Conservation (phyloP, 53 echinoderm and acorn worm species). For the Glandiceps talaboti region DNA sequence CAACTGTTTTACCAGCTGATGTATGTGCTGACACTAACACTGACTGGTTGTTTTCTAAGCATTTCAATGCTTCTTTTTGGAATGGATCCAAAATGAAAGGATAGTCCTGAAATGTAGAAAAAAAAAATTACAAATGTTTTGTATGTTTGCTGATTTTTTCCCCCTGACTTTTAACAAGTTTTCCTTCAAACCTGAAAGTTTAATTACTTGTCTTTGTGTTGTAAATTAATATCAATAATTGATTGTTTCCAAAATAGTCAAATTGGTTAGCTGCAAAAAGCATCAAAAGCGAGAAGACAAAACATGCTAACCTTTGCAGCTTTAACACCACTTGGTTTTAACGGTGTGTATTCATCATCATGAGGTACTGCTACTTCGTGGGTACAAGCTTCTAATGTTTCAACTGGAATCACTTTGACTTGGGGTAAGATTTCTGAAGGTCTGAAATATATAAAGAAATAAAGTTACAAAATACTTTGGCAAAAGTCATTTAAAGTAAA, state of each 20-base stretch:
- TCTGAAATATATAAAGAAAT: constrained; percentile 13
- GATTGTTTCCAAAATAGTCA: too few relatives aligned
- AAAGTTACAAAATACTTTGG: too few relatives aligned
- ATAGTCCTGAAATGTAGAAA: constrained; percentile 49
- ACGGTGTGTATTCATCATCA: constrained; percentile 56
- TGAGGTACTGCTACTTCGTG: constrained; percentile 86
- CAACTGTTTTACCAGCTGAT: constrained; percentile 92
- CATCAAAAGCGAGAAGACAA: too few relatives aligned
- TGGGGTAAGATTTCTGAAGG: constrained; percentile 82
- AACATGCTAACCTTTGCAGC: constrained; percentile 86
- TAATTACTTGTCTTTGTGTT: neutral
- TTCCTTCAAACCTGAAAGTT: neutral
- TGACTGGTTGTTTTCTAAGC: constrained; percentile 88
- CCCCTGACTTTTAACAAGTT: neutral
- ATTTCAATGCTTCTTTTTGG: constrained; percentile 96
- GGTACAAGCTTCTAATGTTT: constrained; percentile 36
- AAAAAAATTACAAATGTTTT: neutral
- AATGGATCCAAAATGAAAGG: constrained; percentile 98
- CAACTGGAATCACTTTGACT: constrained; percentile 31
- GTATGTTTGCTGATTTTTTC: neutral
- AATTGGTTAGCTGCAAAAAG: too few relatives aligned
- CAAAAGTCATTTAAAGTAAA: too few relatives aligned
- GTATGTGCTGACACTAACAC: constrained; percentile 96
- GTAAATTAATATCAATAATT: too few relatives aligned
- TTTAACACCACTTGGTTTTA: constrained; percentile 68